Percentiles rank a stretch among this genome's conserved stretches.
Conservation (phyloP, 2,888 invertebrate species). For the Acrocera orbiculus region DNA sequence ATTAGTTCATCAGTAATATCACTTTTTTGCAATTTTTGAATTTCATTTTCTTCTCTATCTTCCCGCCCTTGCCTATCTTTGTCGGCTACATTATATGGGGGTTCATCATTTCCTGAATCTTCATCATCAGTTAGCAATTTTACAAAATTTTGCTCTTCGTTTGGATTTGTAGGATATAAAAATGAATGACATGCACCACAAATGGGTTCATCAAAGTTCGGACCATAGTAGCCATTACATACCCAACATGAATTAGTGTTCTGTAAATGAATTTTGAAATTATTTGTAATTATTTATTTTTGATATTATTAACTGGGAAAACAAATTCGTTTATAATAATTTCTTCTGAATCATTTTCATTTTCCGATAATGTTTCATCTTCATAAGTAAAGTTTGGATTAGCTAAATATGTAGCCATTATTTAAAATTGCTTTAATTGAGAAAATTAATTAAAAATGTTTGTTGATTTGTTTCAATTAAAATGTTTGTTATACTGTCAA, state of each 20-base stretch:
- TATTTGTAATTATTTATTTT: too few species aligned
- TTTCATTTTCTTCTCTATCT: constrained; percentile 14
- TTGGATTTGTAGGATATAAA: constrained; percentile 54
- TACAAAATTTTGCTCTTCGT: constrained; percentile 21
- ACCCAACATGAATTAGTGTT: constrained; percentile 65
- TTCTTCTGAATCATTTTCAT: too few species aligned
- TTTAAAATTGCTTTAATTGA: too few species aligned
- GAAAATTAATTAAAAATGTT: too few species aligned
- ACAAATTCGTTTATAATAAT: too few species aligned
- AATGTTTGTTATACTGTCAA: too few species aligned
- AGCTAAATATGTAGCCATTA: too few species aligned
- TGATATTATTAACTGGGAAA: too few species aligned
- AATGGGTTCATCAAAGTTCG: constrained; percentile 77
- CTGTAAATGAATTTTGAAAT: too few species aligned
- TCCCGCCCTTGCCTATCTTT: constrained; percentile 19
- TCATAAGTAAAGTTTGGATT: too few species aligned
- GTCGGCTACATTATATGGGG: constrained; percentile 29
- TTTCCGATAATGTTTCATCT: too few species aligned
- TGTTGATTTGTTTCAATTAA: too few species aligned
- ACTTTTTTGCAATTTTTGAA: constrained; percentile 10
- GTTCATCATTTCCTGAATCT: constrained; percentile 91
- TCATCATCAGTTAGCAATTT: constrained; percentile 60
- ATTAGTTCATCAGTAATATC: constrained; percentile 20
- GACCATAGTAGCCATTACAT: constrained; percentile 85
- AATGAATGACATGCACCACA: constrained; percentile 86